Evolutionary conservation across 2,888 invertebrate genomes (phyloP).

Genomic region (Sympetrum striolatum): DNA sequence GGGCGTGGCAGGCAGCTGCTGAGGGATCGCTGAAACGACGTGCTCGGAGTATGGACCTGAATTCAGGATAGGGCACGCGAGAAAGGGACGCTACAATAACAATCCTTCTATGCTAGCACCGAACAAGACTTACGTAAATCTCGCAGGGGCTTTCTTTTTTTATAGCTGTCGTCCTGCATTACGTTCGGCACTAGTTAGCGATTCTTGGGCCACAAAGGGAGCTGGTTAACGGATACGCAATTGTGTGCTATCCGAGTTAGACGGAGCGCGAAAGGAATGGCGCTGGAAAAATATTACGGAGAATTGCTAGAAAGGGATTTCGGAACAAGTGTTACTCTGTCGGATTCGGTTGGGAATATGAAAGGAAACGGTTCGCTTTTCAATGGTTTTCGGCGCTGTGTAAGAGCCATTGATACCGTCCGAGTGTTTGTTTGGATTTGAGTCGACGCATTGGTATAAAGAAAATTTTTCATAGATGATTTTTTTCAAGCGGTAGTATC

Average conservation of each 20-base stretch:
- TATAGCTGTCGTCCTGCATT: background rate
- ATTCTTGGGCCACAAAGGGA: background rate
- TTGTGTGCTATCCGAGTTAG: background rate
- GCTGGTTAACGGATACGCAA: background rate
- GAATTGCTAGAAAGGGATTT: background rate
- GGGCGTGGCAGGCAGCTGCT: background rate
- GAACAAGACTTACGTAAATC: background rate
- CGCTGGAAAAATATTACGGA: background rate
- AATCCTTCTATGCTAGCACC: background rate
- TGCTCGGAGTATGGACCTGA: background rate
- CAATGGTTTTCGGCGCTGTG: too few species aligned
- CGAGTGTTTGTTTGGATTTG: too few species aligned
- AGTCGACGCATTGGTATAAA: too few species aligned
- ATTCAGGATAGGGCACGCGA: background rate
- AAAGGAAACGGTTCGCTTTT: background rate
- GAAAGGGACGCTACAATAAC: background rate
- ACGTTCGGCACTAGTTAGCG: background rate
- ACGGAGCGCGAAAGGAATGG: background rate
- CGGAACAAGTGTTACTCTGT: background rate
- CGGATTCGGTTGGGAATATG: background rate
- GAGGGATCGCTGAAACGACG: background rate
- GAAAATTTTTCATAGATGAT: too few species aligned
- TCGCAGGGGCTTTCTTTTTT: background rate
- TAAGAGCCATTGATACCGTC: too few species aligned
- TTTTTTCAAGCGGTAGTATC: too few species aligned